Percentiles rank a stretch among this genome's conserved stretches.
These are phyloP conservation scores for Macrosiphum euphorbiae DNA, from an alignment of 2,888 invertebrate species.

Conservation along the genomic window DNA sequence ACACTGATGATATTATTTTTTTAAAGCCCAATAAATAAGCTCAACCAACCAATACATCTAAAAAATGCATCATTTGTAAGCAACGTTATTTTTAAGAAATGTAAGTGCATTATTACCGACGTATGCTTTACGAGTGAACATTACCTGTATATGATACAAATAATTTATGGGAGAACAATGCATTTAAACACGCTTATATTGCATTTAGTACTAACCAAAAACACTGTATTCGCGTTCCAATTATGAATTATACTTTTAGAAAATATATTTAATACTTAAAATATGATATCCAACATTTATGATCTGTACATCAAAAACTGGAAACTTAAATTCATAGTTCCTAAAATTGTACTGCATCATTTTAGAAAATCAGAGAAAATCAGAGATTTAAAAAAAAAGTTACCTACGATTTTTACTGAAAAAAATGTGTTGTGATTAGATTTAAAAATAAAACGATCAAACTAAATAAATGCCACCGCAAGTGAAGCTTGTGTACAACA, in stretches of 20 bases:
- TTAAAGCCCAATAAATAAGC: neutral
- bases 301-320: neutral
- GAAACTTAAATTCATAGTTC: neutral
- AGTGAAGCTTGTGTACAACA: too few relatives aligned
- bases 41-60: neutral
- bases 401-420: neutral
- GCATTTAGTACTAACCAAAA: neutral
- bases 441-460: neutral
- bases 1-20: neutral
- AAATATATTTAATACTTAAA: neutral
- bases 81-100: neutral
- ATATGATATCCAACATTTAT: neutral
- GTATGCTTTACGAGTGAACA: neutral
- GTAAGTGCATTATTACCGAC: neutral
- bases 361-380: neutral
- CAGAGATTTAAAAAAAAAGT: neutral
- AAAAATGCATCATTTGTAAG: neutral
- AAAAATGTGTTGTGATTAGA: neutral
- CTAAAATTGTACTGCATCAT: neutral
- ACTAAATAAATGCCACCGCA: neutral
- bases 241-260: neutral
- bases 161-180: neutral
- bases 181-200: neutral
- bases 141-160: neutral
- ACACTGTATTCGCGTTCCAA: neutral